Conservation (phyloP, 2,888 invertebrate genomes). For the Chaitophorus viminalis region DNA sequence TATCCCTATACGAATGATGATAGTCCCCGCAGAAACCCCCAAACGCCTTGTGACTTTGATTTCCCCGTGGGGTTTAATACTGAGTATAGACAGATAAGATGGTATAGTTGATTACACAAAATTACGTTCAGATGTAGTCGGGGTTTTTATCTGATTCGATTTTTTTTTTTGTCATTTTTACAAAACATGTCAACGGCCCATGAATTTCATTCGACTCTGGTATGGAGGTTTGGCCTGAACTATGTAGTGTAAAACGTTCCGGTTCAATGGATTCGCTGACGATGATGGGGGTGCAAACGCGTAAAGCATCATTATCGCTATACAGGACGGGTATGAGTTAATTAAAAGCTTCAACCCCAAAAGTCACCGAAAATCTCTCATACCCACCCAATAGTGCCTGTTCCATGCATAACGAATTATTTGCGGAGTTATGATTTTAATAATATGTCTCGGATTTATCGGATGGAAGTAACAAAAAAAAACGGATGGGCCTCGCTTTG, state of each 20-base stretch:
- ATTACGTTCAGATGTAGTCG: neutral
- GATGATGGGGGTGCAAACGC: slow-evolving; percentile 13
- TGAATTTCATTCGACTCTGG: neutral
- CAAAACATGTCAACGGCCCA: slow-evolving; percentile 23
- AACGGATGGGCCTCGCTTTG: too few relatives aligned
- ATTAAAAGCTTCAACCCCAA: slow-evolving; percentile 43
- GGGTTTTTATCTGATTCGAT: neutral
- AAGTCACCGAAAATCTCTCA: slow-evolving; percentile 9
- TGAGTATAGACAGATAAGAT: neutral
- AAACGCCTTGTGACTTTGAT: neutral
- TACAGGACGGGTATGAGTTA: slow-evolving; percentile 25
- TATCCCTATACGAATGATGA: neutral
- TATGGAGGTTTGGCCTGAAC: slow-evolving; percentile 3
- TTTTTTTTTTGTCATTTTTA: neutral
- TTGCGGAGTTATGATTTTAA: slow-evolving; percentile 11
- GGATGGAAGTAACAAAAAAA: too few relatives aligned
- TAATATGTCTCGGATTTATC: neutral
- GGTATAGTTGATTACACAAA: slow-evolving; percentile 7
- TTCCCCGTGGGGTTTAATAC: neutral
- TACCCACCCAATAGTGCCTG: neutral
- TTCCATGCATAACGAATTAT: neutral
- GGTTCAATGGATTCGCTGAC: slow-evolving; percentile 13
- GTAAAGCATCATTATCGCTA: slow-evolving; percentile 48
- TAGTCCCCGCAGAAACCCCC: too few relatives aligned
- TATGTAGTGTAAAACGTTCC: slow-evolving; percentile 33